Percentiles rank a stretch among this genome's conserved stretches.
These are phyloP conservation scores for Crax fasciolata DNA, from an alignment of 2,797 vertebrate genomes.

Conservation along the genomic window DNA sequence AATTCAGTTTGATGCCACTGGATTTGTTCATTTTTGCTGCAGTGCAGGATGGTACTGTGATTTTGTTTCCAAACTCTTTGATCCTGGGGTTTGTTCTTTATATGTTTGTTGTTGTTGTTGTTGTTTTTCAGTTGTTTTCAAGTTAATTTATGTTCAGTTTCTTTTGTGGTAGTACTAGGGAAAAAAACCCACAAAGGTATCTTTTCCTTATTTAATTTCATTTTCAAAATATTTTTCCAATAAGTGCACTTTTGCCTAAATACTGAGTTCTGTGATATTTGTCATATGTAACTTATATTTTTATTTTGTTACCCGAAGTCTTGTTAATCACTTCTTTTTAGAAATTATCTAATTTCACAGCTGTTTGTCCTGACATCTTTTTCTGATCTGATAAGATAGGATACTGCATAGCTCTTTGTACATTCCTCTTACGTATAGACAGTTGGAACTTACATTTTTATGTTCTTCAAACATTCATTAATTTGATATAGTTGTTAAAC, in stretches of 20 bases:
- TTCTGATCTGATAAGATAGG: not conserved
- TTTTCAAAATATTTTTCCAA: not conserved
- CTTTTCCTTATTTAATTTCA: not conserved
- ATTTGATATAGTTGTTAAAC: not conserved
- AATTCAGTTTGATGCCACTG: not conserved
- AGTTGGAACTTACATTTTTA: not conserved
- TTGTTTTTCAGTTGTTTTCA: not conserved
- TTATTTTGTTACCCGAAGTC: not conserved
- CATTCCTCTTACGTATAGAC: not conserved
- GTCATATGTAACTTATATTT: not conserved
- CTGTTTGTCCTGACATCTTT: not conserved
- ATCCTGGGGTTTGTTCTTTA: not conserved
- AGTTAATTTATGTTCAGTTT: not conserved
- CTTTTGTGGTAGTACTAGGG: not conserved
- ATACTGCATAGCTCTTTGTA: not conserved
- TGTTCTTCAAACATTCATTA: slow-evolving; percentile 12
- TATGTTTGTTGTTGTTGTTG: not conserved
- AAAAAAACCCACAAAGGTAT: not conserved
- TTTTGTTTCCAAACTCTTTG: not conserved
- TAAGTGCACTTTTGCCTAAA: not conserved
- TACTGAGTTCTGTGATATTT: not conserved
- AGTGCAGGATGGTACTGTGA: accelerated
- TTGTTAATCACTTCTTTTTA: not conserved
- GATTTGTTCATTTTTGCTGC: not conserved
- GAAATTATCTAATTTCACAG: not conserved